Percentiles rank a stretch among this genome's conserved stretches.
These are phyloP conservation scores for Brachyopa scutellaris DNA, from an alignment of 2,888 invertebrate genomes.

Conservation along the genomic window DNA sequence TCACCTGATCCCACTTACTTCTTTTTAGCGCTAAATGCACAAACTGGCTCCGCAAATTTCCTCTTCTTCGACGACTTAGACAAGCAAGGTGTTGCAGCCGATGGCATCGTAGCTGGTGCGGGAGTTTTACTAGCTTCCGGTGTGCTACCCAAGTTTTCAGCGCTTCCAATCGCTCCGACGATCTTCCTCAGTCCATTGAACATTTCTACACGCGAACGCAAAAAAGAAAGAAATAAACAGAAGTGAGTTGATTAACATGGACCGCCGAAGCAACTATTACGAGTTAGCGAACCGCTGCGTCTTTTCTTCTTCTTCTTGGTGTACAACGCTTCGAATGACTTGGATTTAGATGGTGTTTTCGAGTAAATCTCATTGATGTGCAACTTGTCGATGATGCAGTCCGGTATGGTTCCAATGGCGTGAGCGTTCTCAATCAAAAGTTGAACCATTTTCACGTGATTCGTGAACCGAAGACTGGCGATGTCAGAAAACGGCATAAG, in stretches of 20 bases:
- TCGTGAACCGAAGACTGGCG: conserved; percentile 85
- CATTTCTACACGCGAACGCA: conserved; percentile 84
- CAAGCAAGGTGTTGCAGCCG: conserved; percentile 83
- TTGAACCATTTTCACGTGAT: conserved; percentile 88
- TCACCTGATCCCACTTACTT: conserved; percentile 82
- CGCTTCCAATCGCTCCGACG: conserved; percentile 85
- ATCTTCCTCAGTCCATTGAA: conserved; percentile 90
- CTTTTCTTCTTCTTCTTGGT: conserved; percentile 88
- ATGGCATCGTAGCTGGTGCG: conserved; percentile 74
- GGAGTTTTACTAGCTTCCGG: conserved; percentile 80
- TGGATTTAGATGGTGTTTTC: conserved; percentile 59
- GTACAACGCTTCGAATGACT: conserved; percentile 76
- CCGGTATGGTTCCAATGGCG: conserved; percentile 88
- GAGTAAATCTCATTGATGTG: conserved; percentile 69
- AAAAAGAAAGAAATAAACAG: conserved; percentile 65
- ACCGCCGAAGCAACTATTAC: conserved; percentile 82
- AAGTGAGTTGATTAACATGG: conserved; percentile 68
- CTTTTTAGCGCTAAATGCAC: conserved; percentile 86
- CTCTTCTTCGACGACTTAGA: conserved; percentile 86
- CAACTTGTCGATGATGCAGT: conserved; percentile 83
- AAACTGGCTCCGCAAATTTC: conserved; percentile 83
- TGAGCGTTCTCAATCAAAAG: conserved; percentile 90
- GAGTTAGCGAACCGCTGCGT: conserved; percentile 92
- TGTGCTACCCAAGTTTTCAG: conserved; percentile 82
- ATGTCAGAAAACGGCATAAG: conserved; percentile 88